Base-by-base conservation (phyloP, 2,113 vertebrate species). In the Bothrops jararaca region DNA sequence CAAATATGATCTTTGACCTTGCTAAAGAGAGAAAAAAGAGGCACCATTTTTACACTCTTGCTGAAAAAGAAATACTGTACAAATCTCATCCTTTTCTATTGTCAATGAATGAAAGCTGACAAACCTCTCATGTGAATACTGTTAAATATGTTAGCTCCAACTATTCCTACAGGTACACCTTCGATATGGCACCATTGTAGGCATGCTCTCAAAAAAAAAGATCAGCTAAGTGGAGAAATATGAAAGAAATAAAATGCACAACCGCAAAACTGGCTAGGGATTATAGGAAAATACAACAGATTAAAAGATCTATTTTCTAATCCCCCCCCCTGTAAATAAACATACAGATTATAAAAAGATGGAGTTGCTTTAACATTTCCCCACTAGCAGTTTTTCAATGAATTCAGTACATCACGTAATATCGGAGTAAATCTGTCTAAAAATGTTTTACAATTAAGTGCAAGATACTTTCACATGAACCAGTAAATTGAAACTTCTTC, bases 341-440 rank as follows among this genome's bases (percentile, higher is more conserved):
- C 93, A 58, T 94, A 64, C 48, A 92, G 86, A 91, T 93, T 95
- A 94, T 90, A 93, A 91, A 92, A 96, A 94, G 94, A 95, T 90
- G 86, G 87, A 91, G 10, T 91, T 95, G 94, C 92, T 93, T 80
- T 95, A 95, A 96, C 90, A 93, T 95, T 95, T 92, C 69, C 85
- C 92, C 92, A 90, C 89, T 64, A 86, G 91, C 93, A 22, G 0
- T 88, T 95, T 95, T 93, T 85, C 1, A 91, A 91, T 93, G 91
- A 94, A 93, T 96, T 86, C 90, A 91, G 89, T 91, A 95, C 80
- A 93, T 69, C 74, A 93, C 96, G 93, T 90, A 95, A 93, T 93
- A 96, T 95, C 94, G 93, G 92, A 96, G 91, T 89, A 97, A 95
- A 95, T 95, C 96, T 95, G 96, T 93, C 92, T 95, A 97, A 96